These are phyloP conservation scores for Nycticorax nycticorax DNA, from an alignment of 2,113 vertebrate genomes.

Conservation along the genomic window DNA sequence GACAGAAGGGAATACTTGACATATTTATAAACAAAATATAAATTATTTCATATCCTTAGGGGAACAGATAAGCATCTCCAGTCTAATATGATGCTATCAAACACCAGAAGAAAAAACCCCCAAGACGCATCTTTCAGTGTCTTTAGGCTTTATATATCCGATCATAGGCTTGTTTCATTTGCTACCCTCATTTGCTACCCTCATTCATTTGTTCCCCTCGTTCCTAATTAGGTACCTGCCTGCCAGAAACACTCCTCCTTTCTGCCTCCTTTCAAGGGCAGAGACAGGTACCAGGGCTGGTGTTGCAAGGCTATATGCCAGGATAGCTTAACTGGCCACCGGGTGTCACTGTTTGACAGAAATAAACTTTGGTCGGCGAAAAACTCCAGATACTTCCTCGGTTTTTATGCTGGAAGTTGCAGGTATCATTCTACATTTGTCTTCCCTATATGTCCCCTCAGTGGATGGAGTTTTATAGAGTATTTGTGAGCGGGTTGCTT, in stretches of 20 bases:
- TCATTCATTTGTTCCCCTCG: background rate
- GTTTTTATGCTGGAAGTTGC: accelerated
- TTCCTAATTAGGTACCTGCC: background rate
- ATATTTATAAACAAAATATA: conserved; percentile 67
- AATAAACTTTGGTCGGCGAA: background rate
- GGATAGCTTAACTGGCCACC: background rate
- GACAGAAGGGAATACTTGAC: conserved; percentile 67
- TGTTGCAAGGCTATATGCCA: accelerated
- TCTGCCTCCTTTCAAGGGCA: background rate
- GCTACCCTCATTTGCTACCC: background rate
- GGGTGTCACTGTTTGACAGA: conserved; percentile 43
- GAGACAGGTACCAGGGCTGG: too few relatives aligned
- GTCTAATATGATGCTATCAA: background rate
- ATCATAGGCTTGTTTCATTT: background rate
- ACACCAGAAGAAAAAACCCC: background rate
- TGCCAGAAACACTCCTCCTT: background rate
- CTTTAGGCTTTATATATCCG: background rate
- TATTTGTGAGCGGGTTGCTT: background rate
- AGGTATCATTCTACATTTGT: background rate
- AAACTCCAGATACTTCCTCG: accelerated
- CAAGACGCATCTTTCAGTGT: background rate
- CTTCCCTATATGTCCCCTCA: background rate
- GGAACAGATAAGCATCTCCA: conserved; percentile 29
- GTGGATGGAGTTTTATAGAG: background rate
- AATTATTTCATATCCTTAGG: conserved; percentile 54